These are phyloP conservation scores for Hydrochoerus hydrochaeris DNA, from an alignment of 2,113 vertebrate species.

Conservation along the genomic window DNA sequence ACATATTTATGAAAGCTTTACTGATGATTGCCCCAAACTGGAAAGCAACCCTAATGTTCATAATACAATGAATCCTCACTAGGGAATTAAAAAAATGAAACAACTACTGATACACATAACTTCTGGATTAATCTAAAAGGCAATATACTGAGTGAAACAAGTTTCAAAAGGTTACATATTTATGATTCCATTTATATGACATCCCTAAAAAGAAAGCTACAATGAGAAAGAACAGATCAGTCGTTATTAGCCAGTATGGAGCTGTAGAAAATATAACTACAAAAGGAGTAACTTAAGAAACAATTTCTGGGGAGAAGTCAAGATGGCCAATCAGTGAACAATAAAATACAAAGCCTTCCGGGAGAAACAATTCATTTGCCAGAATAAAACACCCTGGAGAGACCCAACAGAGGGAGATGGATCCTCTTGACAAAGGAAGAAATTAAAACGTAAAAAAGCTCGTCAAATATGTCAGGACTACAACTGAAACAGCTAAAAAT, in stretches of 20 bases:
- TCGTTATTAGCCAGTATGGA: background rate
- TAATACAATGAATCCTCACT: background rate
- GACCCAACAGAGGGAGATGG: too few species aligned
- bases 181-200: background rate
- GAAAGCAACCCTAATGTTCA: background rate
- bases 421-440: too few species aligned
- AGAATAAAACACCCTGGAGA: too few species aligned
- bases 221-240: background rate
- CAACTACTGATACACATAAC: background rate
- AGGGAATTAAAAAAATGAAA: background rate
- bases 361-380: too few species aligned
- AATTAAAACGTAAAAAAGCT: too few species aligned
- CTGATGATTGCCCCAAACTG: background rate
- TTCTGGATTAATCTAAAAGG: background rate
- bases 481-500: too few species aligned
- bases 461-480: too few species aligned
- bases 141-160: background rate
- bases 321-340: too few species aligned
- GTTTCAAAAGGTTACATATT: constrained; percentile 10
- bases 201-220: constrained; percentile 17
- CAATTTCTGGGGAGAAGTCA: too few species aligned
- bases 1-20: background rate
- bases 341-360: too few species aligned
- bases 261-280: background rate
- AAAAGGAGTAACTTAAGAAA: background rate